Evolutionary conservation across 2,797 vertebrate species (phyloP).

Genomic region (Sebastes vulpes): DNA sequence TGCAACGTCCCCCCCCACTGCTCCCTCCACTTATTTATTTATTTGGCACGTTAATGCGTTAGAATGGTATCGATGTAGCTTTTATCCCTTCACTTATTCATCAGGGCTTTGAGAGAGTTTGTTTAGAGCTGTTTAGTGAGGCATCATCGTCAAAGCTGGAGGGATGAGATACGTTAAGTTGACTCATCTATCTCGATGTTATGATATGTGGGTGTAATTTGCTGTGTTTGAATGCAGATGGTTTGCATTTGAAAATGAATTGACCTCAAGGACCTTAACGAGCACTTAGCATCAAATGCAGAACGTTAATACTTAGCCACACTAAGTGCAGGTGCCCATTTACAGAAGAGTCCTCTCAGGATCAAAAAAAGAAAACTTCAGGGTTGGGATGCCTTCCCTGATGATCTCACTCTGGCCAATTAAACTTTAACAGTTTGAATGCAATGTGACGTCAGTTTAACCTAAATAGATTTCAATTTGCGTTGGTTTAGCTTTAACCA

Average conservation of each 20-base stretch:
- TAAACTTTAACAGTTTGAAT: not conserved
- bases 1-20: conserved; percentile 26
- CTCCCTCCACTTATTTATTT: conserved; percentile 82
- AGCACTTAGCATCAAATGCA: conserved; percentile 68
- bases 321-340: conserved; percentile 68
- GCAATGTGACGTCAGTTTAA: not conserved
- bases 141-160: conserved; percentile 52
- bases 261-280: conserved; percentile 68
- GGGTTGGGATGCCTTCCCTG: not conserved
- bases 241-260: conserved; percentile 63
- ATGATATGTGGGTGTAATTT: conserved; percentile 50
- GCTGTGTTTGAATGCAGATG: conserved; percentile 60
- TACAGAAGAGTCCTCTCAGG: not conserved
- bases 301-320: conserved; percentile 44
- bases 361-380: not conserved
- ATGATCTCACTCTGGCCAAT: not conserved
- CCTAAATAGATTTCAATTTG: not conserved
- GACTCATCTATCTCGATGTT: conserved; percentile 54
- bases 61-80: conserved; percentile 83
- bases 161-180: conserved; percentile 50
- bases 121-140: conserved; percentile 80
- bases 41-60: conserved; percentile 80
- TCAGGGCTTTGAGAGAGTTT: conserved; percentile 80
- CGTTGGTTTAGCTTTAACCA: not conserved
- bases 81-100: conserved; percentile 86